Base-by-base conservation (phyloP, 2,113 vertebrate species). In the Nematolebias whitei region DNA sequence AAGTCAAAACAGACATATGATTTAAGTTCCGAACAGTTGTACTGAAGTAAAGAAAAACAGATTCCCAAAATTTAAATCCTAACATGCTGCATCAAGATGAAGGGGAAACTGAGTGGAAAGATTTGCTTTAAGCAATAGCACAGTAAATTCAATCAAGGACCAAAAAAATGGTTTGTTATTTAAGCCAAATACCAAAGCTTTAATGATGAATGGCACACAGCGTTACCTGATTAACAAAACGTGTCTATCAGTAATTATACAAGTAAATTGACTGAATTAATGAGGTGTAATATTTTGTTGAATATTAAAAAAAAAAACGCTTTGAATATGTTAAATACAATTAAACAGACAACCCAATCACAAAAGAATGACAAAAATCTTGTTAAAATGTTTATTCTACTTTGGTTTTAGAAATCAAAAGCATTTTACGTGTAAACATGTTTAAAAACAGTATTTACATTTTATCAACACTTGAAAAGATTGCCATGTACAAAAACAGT, bases 381-480 rank as follows among this genome's bases (percentile, higher is more conserved):
- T 66, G 70, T 83, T 87, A 61, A 79, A 89, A 86, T 53, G 74
- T 85, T 89, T 88, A 88, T 89, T 90, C 76, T 72, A 66, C 76
- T 79, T 69, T 71, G 47, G 67, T 73, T n/a, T 52, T 60, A 41
- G 68, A 61, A 1, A 3, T 53, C 79, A 49, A 8, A 54, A 63
- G 67, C 84, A 70, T 68, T 85, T 64, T 35, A 76, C 63, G 72
- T 80, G 71, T 82, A 82, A 80, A 89, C 74, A 63, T 60, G 43
- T 73, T 74, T 22, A 65, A 76, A 67, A 75, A 79, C 60, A 68
- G 26, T 38, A 35, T 74, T 76, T 39, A 45, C 59, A 63, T 81
- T 68, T 75, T 2, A 76, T 59, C 51, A 69, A 60, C 13, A 77
- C 18, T 52, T 79, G 1, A 54, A 76, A 40, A 80, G 50, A 74